Evolutionary conservation across 35 echinoderm and acorn worm genomes (phyloP).

Genomic region (Eucidaris tribuloides): DNA sequence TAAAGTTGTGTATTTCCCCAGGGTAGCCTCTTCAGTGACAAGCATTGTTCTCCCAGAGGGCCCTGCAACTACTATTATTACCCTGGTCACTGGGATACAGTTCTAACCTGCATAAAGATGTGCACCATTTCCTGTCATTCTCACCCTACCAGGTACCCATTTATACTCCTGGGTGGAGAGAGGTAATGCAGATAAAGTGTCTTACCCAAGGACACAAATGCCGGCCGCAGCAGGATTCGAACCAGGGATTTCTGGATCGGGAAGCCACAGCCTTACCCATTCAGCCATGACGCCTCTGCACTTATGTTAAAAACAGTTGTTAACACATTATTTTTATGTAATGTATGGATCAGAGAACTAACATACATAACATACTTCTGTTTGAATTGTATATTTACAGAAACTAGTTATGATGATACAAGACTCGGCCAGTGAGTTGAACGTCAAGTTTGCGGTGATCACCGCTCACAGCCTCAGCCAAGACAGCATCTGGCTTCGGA

Average conservation of each 20-base stretch:
- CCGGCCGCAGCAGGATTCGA: too few relatives aligned
- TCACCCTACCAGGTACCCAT: too few relatives aligned
- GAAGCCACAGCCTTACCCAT: too few relatives aligned
- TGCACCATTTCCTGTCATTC: too few relatives aligned
- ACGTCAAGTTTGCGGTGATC: slow-evolving; percentile 48
- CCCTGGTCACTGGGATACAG: neutral
- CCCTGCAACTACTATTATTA: neutral
- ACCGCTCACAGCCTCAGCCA: slow-evolving; percentile 10
- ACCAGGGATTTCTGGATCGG: too few relatives aligned
- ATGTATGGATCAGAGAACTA: neutral
- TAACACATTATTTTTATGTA: neutral
- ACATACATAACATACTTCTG: neutral
- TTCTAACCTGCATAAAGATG: too few relatives aligned
- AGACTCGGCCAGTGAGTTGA: slow-evolving; percentile 48
- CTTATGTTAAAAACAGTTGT: too few relatives aligned
- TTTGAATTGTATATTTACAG: neutral
- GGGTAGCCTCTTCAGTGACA: too few relatives aligned
- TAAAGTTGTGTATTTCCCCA: too few relatives aligned
- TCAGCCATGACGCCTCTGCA: too few relatives aligned
- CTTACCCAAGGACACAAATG: neutral
- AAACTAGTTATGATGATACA: slow-evolving; percentile 24
- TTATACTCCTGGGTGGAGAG: too few relatives aligned
- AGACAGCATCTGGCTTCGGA: slow-evolving; percentile 23
- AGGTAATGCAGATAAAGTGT: too few relatives aligned
- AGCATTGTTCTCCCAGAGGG: neutral